These are phyloP conservation scores for Tachycineta bicolor DNA, from an alignment of 2,113 vertebrate species.

Conservation along the genomic window DNA sequence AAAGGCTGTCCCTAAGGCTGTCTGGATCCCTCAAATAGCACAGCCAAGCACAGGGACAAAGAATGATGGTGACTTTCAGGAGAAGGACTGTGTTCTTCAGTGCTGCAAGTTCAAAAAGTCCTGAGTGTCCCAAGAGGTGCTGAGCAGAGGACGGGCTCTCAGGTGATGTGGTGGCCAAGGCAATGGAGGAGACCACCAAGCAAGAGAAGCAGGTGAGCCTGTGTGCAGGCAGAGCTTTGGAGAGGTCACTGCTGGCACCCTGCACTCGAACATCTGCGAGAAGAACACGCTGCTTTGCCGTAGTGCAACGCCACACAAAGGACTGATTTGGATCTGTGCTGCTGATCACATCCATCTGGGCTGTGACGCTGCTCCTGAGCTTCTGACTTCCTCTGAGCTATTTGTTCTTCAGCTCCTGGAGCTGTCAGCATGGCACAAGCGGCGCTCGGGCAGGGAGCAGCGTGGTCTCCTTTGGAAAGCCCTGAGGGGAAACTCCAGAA, in stretches of 20 bases:
- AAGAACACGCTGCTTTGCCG: not conserved
- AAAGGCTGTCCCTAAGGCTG: not conserved
- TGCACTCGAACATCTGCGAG: fast-evolving
- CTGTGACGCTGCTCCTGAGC: not conserved
- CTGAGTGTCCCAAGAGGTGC: not conserved
- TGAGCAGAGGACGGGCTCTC: not conserved
- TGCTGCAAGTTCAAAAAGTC: not conserved
- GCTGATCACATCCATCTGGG: not conserved
- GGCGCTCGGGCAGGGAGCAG: not conserved
- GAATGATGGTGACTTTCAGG: not conserved
- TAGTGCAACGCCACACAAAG: not conserved
- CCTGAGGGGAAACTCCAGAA: not conserved
- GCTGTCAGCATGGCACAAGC: not conserved
- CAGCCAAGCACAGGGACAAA: not conserved
- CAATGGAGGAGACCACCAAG: not conserved
- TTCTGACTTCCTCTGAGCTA: fast-evolving
- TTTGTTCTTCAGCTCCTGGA: fast-evolving
- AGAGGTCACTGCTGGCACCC: not conserved
- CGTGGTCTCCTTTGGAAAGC: not conserved
- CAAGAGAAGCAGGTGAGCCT: not conserved
- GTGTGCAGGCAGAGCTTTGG: fast-evolving
- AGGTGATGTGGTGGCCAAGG: no score
- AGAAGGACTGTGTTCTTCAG: not conserved
- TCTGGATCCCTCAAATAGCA: not conserved
- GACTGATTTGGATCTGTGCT: not conserved